Percentiles rank a stretch among this genome's conserved stretches.
These are phyloP conservation scores for Betta splendens DNA, from an alignment of 2,797 vertebrate species.

Conservation along the genomic window DNA sequence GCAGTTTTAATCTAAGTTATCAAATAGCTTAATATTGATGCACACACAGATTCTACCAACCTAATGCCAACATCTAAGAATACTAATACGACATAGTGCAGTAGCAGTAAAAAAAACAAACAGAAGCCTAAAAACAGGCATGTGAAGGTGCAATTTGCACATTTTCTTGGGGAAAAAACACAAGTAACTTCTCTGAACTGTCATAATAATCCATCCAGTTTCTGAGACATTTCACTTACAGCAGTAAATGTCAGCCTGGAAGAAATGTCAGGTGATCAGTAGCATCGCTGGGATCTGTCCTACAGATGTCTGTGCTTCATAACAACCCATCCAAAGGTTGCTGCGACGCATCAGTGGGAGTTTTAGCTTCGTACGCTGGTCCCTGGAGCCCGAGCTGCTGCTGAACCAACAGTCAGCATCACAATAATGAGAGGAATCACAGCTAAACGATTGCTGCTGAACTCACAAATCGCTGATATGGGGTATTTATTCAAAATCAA, in stretches of 20 bases:
- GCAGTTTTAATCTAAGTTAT: background rate
- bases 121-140: background rate
- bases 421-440: background rate
- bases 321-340: background rate
- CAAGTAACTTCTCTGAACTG: background rate
- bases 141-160: too few species aligned
- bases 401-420: background rate
- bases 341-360: background rate
- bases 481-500: conserved; percentile 24
- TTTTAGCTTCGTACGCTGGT: background rate
- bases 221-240: conserved; percentile 2
- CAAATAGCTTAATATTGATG: background rate
- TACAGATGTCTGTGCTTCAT: background rate
- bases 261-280: background rate
- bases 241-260: background rate
- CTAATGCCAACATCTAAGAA: background rate
- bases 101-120: background rate
- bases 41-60: background rate
- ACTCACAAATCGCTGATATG: conserved; percentile 16
- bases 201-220: background rate
- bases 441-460: background rate
- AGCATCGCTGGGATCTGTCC: background rate
- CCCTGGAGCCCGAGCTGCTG: background rate
- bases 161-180: too few species aligned
- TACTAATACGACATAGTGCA: too few species aligned